These are phyloP conservation scores for Phrynosoma platyrhinos DNA, from an alignment of 2,113 vertebrate species.

Conservation along the genomic window DNA sequence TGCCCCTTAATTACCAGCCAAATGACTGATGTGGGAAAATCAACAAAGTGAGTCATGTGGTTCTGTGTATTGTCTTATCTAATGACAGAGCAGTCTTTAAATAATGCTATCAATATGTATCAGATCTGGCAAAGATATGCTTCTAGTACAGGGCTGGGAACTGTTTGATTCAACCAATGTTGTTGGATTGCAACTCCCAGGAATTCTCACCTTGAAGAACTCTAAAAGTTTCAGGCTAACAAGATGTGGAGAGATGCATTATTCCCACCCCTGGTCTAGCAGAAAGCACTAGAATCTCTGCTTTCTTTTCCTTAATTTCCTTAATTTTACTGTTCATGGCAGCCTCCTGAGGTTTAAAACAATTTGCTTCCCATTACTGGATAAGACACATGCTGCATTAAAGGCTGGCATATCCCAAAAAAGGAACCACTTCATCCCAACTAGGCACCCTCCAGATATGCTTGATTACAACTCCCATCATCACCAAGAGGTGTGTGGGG, in stretches of 20 bases:
- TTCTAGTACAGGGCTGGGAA: neutral
- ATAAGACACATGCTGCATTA: neutral
- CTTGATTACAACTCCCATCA: neutral
- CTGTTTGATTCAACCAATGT: neutral
- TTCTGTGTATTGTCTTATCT: neutral
- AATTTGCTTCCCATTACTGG: neutral
- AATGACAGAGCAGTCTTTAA: neutral
- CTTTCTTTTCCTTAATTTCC: no score
- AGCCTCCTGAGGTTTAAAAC: neutral
- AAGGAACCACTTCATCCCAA: no score
- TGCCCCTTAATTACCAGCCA: neutral
- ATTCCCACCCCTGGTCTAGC: no score
- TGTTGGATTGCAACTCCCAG: neutral
- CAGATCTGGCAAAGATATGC: no score
- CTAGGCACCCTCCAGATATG: no score
- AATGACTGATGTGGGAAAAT: constrained; percentile 2
- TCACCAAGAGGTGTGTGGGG: neutral
- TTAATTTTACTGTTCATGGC: no score
- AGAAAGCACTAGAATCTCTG: no score
- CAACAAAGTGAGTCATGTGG: constrained; percentile 21
- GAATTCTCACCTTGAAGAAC: no score
- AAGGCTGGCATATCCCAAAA: no score
- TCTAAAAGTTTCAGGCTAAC: no score
- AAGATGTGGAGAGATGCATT: no score
- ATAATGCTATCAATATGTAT: neutral